Percentiles rank a stretch among this genome's conserved stretches.
phyloP scores from a whole-genome alignment of 2,888 invertebrate genomes.

The Diarsia brunnea region DNA sequence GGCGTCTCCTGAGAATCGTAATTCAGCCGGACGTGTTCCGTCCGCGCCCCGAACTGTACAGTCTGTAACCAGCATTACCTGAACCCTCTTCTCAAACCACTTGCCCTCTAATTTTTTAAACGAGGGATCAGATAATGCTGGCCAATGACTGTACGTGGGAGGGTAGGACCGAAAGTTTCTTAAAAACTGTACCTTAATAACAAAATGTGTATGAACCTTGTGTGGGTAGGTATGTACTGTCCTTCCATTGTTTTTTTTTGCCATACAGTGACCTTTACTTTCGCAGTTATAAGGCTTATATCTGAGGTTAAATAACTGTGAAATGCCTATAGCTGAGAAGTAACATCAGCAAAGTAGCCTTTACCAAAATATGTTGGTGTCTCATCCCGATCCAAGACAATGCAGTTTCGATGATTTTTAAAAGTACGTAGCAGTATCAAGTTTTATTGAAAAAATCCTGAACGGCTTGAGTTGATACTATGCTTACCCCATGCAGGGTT shows the following conservation, averaged over 20 bases:
- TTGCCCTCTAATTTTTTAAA: no score
- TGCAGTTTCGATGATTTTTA: not conserved
- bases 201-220: not conserved
- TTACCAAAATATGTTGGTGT: no score
- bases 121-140: no score
- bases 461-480: not conserved
- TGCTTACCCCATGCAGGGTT: not conserved
- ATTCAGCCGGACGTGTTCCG: slow-evolving; percentile 59
- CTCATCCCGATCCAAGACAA: not conserved
- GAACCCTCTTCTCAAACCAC: no score
- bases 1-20: slow-evolving; percentile 63
- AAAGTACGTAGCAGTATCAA: not conserved
- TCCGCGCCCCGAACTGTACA: slow-evolving; percentile 46
- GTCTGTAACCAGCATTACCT: no score
- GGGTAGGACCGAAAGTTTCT: slow-evolving; percentile 36
- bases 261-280: not conserved
- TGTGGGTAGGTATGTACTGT: not conserved
- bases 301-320: not conserved
- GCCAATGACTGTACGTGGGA: slow-evolving; percentile 53
- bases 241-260: not conserved
- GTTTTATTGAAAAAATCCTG: not conserved
- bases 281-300: not conserved
- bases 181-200: slow-evolving; percentile 32
- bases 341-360: no score
- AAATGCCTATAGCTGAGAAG: not conserved